Evolutionary conservation across 37 sponge, comb jelly and placozoan genomes (phyloP), one percentile per base, ranked within the genome.

Genomic region (Oopsacas minuta): DNA sequence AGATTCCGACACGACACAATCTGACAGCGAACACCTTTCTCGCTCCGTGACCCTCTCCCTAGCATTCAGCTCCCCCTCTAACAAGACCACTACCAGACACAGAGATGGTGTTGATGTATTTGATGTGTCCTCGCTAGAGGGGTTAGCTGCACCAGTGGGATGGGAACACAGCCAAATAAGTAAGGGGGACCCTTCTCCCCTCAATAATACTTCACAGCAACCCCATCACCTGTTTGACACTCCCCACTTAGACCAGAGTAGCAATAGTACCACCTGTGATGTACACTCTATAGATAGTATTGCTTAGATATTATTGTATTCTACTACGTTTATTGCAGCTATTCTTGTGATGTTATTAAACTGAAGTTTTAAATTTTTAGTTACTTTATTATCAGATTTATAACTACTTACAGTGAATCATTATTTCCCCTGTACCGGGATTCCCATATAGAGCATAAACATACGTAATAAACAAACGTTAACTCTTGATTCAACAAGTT

Each of bases 11-110:
- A 10, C 30, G 28, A 61, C 17, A 61, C 75, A 3, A 25, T 61
- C 75, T 5, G 75, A 61, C 75, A 61, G 75, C 30, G 75, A 61
- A 3, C 75, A 61, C 75, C 75, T 61, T 5, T 61, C 75, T 12
- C 75, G 28, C 5, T 61, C 75, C 5, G 75, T 61, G 28, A 61
- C 75, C 30, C 75, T 61, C 75, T 61, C 75, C 75, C 22, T 61
- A 25, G 75, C 75, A 3, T 61, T 20, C 75, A 61, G 75, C 75
- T 61, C 75, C 22, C 75, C 75, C 30, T 61, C 75, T 34, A 61
- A 61, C 75, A 61, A 61, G 75, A 61, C 75, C 75, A 61, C 75
- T 34, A 61, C 75, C 32, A 25, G 75, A 25, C 75, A 61, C 75
- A 61, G 75, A 12, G 75, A 61, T 3, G 75, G 75, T 3, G 75